Evolutionary conservation across 2,113 vertebrate species (phyloP), one percentile per base, ranked within the genome.

Genomic region (Brachypodius melanocephalos): DNA sequence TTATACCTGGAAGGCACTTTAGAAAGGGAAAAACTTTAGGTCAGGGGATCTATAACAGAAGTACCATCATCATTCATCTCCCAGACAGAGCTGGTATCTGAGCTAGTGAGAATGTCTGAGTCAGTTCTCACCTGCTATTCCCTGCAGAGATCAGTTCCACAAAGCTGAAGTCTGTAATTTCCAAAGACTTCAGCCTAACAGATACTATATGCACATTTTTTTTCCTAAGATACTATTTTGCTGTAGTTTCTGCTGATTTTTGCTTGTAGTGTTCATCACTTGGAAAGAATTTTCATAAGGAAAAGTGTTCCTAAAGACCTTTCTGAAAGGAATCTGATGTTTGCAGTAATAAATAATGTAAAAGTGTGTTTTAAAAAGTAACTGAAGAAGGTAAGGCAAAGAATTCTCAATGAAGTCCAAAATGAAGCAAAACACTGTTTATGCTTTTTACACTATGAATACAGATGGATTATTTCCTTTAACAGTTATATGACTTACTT

Each of bases 301-400:
- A 74, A 77, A 55, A 69, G 6, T 3, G 1, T 49, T 80, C 28
- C 66, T 76, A 62, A n/a, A 67, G 29, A 38, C 9, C 45, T 52
- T 80, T 74, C 63, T 40, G 38, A 80, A 85, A 59, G 69, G 43
- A 88, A 40, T 45, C 43, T 69, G 54, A n/a, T 59, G 55, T 88
- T 94, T 74, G 61, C 85, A 73, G 28, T 69, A 65, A 79, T 94
- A 76, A 96, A 94, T 94, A 94, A 94, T 85, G 67, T 34, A 89
- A 72, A 89, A 22, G 54, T n/a, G 12, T 32, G 22, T 89, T 93
- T 87, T 36, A 46, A 76, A 62, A 79, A 40, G 82, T 88, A 94
- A 80, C 43, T 66, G 8, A 85, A 85, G 87, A 76, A 77, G 26
- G 19, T 38, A 55, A 62, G 81, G 66, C 31, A 77, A 89, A 89